Evolutionary conservation across 2,113 vertebrate species (phyloP).

Genomic region (Etheostoma cragini): DNA sequence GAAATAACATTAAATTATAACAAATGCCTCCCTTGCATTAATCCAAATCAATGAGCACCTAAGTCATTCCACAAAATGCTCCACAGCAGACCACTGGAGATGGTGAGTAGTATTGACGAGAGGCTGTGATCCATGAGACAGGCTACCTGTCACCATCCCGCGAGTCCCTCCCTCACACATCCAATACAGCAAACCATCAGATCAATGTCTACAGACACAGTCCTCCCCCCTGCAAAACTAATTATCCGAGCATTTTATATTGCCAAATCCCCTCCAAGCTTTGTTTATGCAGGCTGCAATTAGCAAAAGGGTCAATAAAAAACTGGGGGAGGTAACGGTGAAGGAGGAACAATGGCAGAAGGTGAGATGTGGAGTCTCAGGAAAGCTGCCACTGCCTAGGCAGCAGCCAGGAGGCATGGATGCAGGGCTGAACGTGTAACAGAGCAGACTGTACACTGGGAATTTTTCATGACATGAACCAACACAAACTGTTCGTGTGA

Average conservation of each 20-base stretch:
- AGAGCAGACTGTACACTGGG: conserved; percentile 15
- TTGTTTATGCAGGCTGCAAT: conserved; percentile 87
- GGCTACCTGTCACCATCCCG: conserved; percentile 78
- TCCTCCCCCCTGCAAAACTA: conserved; percentile 79
- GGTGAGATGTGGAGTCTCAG: conserved; percentile 46
- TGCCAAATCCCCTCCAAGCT: conserved; percentile 71
- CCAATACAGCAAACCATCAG: conserved; percentile 76
- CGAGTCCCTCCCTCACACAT: conserved; percentile 59
- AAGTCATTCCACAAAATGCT: conserved; percentile 66
- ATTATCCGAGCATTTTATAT: conserved; percentile 83
- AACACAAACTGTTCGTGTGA: conserved; percentile 57
- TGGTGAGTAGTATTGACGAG: conserved; percentile 73
- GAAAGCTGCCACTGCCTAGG: conserved; percentile 33
- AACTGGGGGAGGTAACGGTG: conserved; percentile 80
- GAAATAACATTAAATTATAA: conserved; percentile 50
- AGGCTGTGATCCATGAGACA: conserved; percentile 79
- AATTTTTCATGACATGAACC: conserved; percentile 20
- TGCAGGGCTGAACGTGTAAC: conserved; percentile 18
- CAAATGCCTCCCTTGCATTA: conserved; percentile 67
- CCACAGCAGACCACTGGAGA: conserved; percentile 49
- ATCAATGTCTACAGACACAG: conserved; percentile 78
- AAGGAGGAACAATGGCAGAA: conserved; percentile 68
- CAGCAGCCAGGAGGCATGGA: conserved; percentile 1
- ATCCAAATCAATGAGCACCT: conserved; percentile 73
- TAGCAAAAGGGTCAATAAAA: conserved; percentile 89